Evolutionary conservation across 1,140 invertebrate genomes (phyloP), one percentile per base, ranked within the genome.

Genomic region (Amyelois transitella): DNA sequence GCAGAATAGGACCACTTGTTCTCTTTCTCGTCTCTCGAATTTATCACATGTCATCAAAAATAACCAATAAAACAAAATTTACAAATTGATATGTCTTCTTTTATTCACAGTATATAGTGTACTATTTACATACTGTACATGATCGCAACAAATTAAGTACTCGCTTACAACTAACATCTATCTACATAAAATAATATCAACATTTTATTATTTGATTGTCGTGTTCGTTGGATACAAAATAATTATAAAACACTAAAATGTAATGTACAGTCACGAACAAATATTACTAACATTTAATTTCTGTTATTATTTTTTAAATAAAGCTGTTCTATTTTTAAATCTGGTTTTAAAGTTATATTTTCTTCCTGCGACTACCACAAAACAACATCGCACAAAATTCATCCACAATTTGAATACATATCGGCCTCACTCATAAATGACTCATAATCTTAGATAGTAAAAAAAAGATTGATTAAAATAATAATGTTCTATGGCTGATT

Each of bases 31-130:
- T n/a, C n/a, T n/a, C n/a, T n/a, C n/a, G n/a, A n/a, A n/a, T n/a
- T n/a, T n/a, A n/a, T n/a, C n/a, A n/a, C n/a, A n/a, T n/a, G n/a
- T 12, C 10, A 24, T 28, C 18, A 21, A n/a, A 20, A 53, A 68
- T 72, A 64, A 54, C 66, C 77, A 73, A 28, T 28, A 28, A 28
- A 28, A 72, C 52, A 60, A 69, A 43, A n/a, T 43, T 60, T 79
- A 83, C 74, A 86, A 86, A 86, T 76, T 86, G 82, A 86, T 86
- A 86, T 86, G 81, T 86, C 80, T 86, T 69, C 69, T 80, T 85
- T 86, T 86, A 83, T 86, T 83, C 76, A 81, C 78, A 79, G 66
- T 81, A 82, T 77, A 80, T 72, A 71, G 55, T 78, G 70, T 76
- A 79, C 71, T 83, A 85, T 81, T 77, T 83, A 86, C 82, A 86